phyloP scores from a whole-genome alignment of 2,113 vertebrate genomes.

The Boleophthalmus pectinirostris region DNA sequence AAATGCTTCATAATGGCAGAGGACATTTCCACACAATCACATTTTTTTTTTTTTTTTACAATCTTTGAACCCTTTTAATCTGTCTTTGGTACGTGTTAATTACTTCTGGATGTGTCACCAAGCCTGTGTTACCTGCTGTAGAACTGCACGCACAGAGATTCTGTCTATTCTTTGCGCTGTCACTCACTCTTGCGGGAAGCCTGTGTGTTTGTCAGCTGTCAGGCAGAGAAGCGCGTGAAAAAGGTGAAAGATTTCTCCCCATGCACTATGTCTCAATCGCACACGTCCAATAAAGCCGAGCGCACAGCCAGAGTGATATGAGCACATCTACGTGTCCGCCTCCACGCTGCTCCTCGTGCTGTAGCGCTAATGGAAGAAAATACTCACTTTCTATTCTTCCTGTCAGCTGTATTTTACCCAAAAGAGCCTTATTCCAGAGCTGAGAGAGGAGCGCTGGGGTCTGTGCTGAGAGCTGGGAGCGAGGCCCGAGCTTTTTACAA shows the following conservation, averaged over 20 bases:
- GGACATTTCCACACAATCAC: background rate
- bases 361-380: constrained; percentile 41
- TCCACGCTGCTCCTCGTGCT: constrained; percentile 18
- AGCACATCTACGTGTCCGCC: constrained; percentile 25
- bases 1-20: background rate
- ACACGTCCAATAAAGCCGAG: constrained; percentile 17
- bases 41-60: background rate
- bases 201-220: constrained; percentile 55
- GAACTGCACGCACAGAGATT: constrained; percentile 1
- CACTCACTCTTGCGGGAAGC: constrained; percentile 41
- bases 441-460: constrained; percentile 45
- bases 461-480: constrained; percentile 46
- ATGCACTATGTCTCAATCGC: constrained; percentile 16
- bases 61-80: background rate
- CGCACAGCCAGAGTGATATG: background rate
- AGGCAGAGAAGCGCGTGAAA: constrained; percentile 16
- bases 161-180: constrained; percentile 40
- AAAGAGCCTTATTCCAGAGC: constrained; percentile 27
- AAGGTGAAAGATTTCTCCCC: constrained; percentile 8
- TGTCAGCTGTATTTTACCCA: constrained; percentile 60
- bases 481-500: constrained; percentile 40
- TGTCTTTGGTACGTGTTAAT: constrained; percentile 28
- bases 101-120: constrained; percentile 32
- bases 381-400: constrained; percentile 40
- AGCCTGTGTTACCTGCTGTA: constrained; percentile 7